phyloP scores from a whole-genome alignment of 1,140 invertebrate species.

The Rhopalosiphum maidis region DNA sequence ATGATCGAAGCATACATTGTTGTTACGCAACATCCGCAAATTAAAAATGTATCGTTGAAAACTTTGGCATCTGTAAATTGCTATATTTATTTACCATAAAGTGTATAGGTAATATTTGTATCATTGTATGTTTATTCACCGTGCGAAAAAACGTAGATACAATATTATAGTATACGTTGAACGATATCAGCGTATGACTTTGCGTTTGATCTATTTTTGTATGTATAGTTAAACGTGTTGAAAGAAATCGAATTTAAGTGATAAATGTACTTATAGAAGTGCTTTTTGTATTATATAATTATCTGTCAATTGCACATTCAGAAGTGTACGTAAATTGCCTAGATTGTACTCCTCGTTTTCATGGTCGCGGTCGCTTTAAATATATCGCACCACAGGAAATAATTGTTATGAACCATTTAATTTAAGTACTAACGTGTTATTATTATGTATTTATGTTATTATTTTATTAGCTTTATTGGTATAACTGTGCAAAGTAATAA shows the following conservation, averaged over 20 bases:
- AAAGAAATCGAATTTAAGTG: background rate
- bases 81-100: no score
- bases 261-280: background rate
- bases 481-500: background rate
- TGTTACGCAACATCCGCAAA: background rate
- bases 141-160: background rate
- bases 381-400: background rate
- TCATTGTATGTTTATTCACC: background rate
- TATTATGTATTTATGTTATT: background rate
- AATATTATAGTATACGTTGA: background rate
- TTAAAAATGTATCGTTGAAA: background rate
- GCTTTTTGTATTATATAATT: background rate
- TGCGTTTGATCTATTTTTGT: background rate
- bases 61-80: background rate
- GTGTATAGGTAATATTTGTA: no score
- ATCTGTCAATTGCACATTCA: background rate
- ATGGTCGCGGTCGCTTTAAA: slow-evolving; percentile 7
- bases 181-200: background rate
- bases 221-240: background rate
- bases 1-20: background rate
- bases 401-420: background rate
- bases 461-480: background rate
- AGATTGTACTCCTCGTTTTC: background rate
- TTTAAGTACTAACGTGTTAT: background rate
- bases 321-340: background rate